A percentile compares a stretch with the other conserved stretches of the same genome.
Conservation (phyloP, 2,888 invertebrate genomes). For the Limnephilus marmoratus region DNA sequence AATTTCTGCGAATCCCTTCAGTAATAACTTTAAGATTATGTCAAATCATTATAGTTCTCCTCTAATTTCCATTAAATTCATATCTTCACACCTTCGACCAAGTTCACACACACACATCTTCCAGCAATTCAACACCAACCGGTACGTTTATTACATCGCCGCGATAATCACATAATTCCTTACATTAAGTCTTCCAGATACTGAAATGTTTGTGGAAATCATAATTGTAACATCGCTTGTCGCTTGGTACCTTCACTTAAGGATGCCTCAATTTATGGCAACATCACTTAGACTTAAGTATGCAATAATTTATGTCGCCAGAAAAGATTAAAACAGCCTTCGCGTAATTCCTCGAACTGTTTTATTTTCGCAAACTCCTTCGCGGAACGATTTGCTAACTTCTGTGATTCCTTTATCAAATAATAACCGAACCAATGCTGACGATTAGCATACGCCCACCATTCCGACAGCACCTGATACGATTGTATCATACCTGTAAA, state of each 20-base stretch:
- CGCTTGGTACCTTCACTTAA: not conserved
- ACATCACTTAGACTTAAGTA: not conserved
- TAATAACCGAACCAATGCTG: constrained; percentile 2
- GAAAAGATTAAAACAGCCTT: constrained; percentile 9
- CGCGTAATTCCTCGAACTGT: not conserved
- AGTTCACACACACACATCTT: not conserved
- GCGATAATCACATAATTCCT: not conserved
- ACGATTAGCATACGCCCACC: not conserved
- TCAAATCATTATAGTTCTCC: not conserved
- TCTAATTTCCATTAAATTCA: not conserved
- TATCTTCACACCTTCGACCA: too few relatives aligned
- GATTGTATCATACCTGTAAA: not conserved
- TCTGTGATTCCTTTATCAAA: not conserved
- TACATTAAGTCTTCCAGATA: not conserved
- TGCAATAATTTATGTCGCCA: constrained; percentile 2
- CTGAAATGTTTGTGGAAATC: not conserved
- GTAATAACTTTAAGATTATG: not conserved
- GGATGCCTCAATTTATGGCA: not conserved
- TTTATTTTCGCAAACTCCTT: constrained; percentile 9
- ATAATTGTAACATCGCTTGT: not conserved
- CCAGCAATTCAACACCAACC: not conserved
- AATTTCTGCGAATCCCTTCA: not conserved
- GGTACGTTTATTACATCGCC: not conserved
- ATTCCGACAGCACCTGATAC: not conserved
- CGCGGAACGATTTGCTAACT: not conserved